Evolutionary conservation across 2,888 invertebrate genomes (phyloP).

Genomic region (Sipha maydis): DNA sequence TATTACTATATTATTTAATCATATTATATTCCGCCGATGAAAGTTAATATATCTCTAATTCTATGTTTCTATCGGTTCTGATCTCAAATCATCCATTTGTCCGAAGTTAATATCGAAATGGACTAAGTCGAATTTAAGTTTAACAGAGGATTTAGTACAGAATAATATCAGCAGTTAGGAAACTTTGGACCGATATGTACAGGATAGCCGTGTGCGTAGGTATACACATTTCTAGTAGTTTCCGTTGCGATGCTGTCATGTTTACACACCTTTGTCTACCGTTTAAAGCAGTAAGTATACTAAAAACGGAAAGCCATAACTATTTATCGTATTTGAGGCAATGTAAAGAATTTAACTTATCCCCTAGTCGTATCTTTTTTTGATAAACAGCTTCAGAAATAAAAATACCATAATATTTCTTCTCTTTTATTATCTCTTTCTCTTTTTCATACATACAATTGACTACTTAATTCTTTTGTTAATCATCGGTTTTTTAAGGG

Average conservation of each 20-base stretch:
- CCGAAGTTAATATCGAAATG: constrained; percentile 12
- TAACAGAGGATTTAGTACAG: neutral
- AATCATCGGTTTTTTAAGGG: too few species aligned
- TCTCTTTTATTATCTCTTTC: too few species aligned
- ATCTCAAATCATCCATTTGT: constrained; percentile 35
- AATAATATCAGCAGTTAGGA: constrained; percentile 1
- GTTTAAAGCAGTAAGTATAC: constrained; percentile 1
- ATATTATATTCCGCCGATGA: neutral
- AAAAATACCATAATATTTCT: too few species aligned
- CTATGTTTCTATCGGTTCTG: neutral
- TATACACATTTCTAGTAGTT: neutral
- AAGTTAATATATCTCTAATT: constrained; percentile 17
- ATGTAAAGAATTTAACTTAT: neutral
- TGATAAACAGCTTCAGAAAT: too few species aligned
- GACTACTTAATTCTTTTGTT: too few species aligned
- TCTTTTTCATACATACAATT: too few species aligned
- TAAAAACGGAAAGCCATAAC: constrained; percentile 26
- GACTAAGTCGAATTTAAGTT: constrained; percentile 34
- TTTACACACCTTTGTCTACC: neutral
- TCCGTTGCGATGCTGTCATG: neutral
- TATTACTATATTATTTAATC: too few species aligned
- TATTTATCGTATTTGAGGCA: neutral
- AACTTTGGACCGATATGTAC: neutral
- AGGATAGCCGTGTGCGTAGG: neutral
- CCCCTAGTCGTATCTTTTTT: too few species aligned